Percentiles rank a stretch among this genome's conserved stretches.
phyloP scores from a whole-genome alignment of 1,140 invertebrate species.

The Drosophila nigromelanica region DNA sequence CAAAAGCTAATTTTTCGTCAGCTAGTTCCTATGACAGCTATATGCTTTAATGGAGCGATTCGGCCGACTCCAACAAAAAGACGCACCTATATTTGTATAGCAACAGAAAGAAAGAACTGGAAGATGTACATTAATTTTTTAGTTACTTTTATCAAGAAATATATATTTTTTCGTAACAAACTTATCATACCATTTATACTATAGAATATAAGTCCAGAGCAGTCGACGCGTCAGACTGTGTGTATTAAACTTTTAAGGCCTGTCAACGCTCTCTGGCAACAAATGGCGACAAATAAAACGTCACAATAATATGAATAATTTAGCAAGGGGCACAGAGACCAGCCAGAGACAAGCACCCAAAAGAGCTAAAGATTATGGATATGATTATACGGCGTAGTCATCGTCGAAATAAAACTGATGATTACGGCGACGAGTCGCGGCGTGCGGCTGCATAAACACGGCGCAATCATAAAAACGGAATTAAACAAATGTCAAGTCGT shows the following conservation, averaged over 20 bases:
- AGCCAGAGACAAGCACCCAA: slow-evolving; percentile 17
- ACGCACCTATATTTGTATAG: no score
- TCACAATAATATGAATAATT: slow-evolving; percentile 74
- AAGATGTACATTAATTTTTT: no score
- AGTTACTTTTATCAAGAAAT: no score
- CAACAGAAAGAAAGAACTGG: no score
- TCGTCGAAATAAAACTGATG: slow-evolving; percentile 38
- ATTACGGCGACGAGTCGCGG: slow-evolving; percentile 21
- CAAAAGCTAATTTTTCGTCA: no score
- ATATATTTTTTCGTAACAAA: no score
- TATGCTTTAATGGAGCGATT: no score
- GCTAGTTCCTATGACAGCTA: no score
- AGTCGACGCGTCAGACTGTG: slow-evolving; percentile 2
- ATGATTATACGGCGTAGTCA: slow-evolving; percentile 62
- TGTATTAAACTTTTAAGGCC: slow-evolving; percentile 66
- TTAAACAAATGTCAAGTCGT: slow-evolving; percentile 73
- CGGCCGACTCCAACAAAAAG: no score
- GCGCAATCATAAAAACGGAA: slow-evolving; percentile 75
- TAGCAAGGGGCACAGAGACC: slow-evolving; percentile 9
- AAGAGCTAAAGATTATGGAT: slow-evolving; percentile 66
- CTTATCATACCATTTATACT: no score
- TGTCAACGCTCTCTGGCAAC: slow-evolving; percentile 46
- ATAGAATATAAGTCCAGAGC: slow-evolving; percentile 18
- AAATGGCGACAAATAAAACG: slow-evolving; percentile 61
- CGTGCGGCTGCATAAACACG: slow-evolving; percentile 75